Base-by-base conservation (phyloP, 2,797 vertebrate genomes). In the Chaenodraco wilsoni region DNA sequence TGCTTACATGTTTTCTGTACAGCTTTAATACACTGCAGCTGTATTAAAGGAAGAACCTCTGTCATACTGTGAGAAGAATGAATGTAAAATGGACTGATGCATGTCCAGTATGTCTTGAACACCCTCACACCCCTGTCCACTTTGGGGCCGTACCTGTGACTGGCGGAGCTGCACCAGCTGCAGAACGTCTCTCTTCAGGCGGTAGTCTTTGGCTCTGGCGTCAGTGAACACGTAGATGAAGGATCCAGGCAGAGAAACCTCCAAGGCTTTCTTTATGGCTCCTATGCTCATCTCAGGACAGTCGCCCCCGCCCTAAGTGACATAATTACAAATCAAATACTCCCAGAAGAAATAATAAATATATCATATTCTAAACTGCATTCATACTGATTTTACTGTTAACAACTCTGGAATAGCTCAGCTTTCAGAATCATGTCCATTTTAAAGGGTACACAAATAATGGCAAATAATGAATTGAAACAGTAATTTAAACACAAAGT, bases 241-340 rank as follows among this genome's bases (percentile, higher is more conserved):
- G 66, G 98, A 99, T 50, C 96, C 94, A 0, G 97, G 97, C 57
- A 96, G 90, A 0, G 97, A 96, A 44, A 97, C 92, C 79, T 99
- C 97, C 87, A 98, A 89, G 0, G 98, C 98, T 51, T 91, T 94
- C 85, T 95, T 96, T 84, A 99, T 97, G 84, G 98, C 98, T 4
- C 96, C 96, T 43, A 99, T 89, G 0, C 97, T 98, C 98, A 99
- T 99, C 92, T 99, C 97, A 0, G 98, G 97, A 80, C 98, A 99
- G 88, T 99, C 98, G 0, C 98, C 97, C 0, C 98, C 98, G 0
- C 98, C 97, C 98, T 99, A 84, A 11, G 57, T 44, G 49, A 74
- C 21, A 78, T 23, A 76, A 63, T 50, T 15, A 67, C 14, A 82
- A 52, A 60, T 75, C 27, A 74, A 43, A 44, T 5, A 63, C 9